These are phyloP conservation scores for Phaetusa simplex DNA, from an alignment of 2,113 vertebrate species.

Conservation along the genomic window DNA sequence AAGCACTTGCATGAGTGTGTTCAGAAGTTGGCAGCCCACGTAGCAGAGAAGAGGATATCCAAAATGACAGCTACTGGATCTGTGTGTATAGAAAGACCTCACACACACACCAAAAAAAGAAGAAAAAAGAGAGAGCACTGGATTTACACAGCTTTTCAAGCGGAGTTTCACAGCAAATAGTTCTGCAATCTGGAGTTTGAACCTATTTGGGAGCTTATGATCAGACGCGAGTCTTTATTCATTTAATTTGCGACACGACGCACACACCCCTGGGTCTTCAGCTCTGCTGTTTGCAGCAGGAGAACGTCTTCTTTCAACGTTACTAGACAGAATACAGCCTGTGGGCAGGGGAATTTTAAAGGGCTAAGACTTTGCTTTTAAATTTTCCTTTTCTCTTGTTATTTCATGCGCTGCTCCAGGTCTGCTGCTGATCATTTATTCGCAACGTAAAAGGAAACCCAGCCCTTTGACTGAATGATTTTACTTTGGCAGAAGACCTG, in stretches of 20 bases:
- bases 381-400: background rate
- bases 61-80: background rate
- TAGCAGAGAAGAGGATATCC: background rate
- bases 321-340: background rate
- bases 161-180: background rate
- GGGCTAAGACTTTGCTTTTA: background rate
- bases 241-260: background rate
- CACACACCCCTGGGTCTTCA: background rate
- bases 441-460: background rate
- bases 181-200: background rate
- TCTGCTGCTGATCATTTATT: background rate
- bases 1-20: background rate
- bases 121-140: background rate
- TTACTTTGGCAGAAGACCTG: background rate
- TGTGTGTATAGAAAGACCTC: background rate
- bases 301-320: background rate
- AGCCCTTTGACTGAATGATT: background rate
- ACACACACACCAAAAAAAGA: accelerated
- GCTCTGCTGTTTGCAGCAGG: background rate
- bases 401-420: background rate
- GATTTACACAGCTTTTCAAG: background rate
- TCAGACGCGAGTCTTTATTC: background rate
- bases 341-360: background rate
- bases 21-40: background rate
- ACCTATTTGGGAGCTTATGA: background rate